Conservation (phyloP, 2,113 vertebrate genomes). For the Paramormyrops kingsleyae region DNA sequence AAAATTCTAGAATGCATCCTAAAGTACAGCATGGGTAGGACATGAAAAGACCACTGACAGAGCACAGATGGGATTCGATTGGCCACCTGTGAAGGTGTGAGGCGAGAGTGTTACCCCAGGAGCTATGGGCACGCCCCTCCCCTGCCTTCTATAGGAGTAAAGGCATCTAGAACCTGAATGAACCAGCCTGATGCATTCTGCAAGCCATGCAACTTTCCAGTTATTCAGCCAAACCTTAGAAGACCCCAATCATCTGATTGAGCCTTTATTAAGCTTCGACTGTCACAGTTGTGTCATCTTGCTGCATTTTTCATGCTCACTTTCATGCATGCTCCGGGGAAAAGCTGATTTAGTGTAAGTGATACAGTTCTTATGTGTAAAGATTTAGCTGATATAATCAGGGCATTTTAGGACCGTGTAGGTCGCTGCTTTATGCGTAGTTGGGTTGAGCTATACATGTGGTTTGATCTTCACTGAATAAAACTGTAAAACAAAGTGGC, state of each 20-base stretch:
- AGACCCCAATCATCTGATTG: not conserved
- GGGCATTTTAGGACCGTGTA: not conserved
- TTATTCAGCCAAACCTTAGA: not conserved
- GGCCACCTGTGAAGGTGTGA: not conserved
- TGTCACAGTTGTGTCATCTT: not conserved
- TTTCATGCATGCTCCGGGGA: not conserved
- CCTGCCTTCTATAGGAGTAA: not conserved
- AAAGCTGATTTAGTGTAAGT: not conserved
- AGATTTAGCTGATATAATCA: not conserved
- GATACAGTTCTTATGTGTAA: not conserved
- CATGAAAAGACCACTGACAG: not conserved
- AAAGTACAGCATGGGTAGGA: not conserved
- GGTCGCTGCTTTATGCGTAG: conserved; percentile 6
- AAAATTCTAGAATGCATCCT: no score
- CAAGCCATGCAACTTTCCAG: not conserved
- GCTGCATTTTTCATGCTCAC: not conserved
- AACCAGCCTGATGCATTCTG: not conserved
- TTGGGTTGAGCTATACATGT: conserved; percentile 17
- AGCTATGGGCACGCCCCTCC: not conserved
- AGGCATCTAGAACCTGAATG: not conserved
- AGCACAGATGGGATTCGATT: not conserved
- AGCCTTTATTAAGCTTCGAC: not conserved
- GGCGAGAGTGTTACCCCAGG: not conserved
- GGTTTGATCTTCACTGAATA: conserved; percentile 7
- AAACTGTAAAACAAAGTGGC: not conserved